phyloP scores from a whole-genome alignment of 2,797 vertebrate genomes.

The Gouania willdenowi region DNA sequence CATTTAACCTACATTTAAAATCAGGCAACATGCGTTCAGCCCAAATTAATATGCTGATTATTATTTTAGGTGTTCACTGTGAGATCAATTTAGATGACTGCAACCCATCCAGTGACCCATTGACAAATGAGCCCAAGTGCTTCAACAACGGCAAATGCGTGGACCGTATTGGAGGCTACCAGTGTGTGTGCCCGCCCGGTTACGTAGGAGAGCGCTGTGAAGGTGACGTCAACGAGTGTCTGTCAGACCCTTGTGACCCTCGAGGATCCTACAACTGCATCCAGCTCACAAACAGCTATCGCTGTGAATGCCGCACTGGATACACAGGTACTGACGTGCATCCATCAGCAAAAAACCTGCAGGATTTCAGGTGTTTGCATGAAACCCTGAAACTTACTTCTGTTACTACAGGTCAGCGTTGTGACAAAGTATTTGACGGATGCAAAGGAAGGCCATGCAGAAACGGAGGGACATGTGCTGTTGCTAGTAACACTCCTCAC shows the following conservation, averaged over 20 bases:
- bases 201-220: slow-evolving; percentile 97
- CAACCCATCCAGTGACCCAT: slow-evolving; percentile 81
- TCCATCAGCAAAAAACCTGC: neutral
- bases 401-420: slow-evolving; percentile 82
- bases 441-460: slow-evolving; percentile 87
- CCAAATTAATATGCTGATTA: neutral
- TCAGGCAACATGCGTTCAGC: slow-evolving; percentile 47
- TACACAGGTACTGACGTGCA: slow-evolving; percentile 80
- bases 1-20: neutral
- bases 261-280: slow-evolving; percentile 95
- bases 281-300: slow-evolving; percentile 93
- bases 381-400: neutral
- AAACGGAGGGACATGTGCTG: slow-evolving; percentile 88
- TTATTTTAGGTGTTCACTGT: slow-evolving; percentile 86
- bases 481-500: slow-evolving; percentile 87
- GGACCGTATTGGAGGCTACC: slow-evolving; percentile 93
- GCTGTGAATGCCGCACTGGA: slow-evolving; percentile 92
- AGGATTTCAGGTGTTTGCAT: neutral
- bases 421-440: slow-evolving; percentile 89
- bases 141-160: slow-evolving; percentile 94
- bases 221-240: slow-evolving; percentile 95
- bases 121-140: slow-evolving; percentile 89
- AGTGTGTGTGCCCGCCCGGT: slow-evolving; percentile 86
- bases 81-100: slow-evolving; percentile 98
- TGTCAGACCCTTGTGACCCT: slow-evolving; percentile 93